Percentiles rank a stretch among this genome's conserved stretches.
These are phyloP conservation scores for Drosophila affinis DNA, from an alignment of 2,888 invertebrate genomes.

Conservation along the genomic window DNA sequence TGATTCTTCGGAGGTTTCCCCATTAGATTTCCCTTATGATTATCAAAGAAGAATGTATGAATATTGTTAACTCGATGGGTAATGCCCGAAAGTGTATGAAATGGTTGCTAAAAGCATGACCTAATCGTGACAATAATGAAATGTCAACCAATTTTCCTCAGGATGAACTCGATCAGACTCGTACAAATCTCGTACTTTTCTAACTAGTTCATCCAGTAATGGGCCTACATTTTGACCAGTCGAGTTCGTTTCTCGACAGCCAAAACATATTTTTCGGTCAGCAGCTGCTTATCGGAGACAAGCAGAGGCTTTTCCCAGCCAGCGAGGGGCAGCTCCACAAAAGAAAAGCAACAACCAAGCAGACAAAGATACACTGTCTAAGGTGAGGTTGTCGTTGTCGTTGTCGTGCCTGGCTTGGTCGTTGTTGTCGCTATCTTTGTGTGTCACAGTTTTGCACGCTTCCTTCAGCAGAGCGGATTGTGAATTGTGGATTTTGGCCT, in stretches of 20 bases:
- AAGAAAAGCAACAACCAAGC: constrained; percentile 34
- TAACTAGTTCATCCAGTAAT: background rate
- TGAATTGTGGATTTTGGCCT: constrained; percentile 15
- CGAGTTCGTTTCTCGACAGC: background rate
- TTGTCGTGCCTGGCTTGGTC: constrained; percentile 30
- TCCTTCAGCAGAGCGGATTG: constrained; percentile 55
- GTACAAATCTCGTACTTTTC: no score
- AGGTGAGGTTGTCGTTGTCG: constrained; percentile 50
- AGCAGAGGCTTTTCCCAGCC: constrained; percentile 28
- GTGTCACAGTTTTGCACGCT: constrained; percentile 77
- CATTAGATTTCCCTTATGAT: no score
- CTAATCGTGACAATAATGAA: no score
- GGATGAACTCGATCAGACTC: no score
- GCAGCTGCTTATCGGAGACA: constrained; percentile 3
- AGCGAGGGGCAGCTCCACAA: background rate
- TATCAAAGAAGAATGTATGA: no score
- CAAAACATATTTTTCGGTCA: background rate
- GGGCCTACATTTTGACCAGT: background rate
- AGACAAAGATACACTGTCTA: constrained; percentile 52
- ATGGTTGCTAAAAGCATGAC: no score
- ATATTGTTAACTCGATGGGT: no score
- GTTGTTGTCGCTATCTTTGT: constrained; percentile 70
- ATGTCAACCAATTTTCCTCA: no score
- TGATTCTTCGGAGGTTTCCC: no score
- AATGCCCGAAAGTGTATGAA: no score